Evolutionary conservation across 2,888 invertebrate species (phyloP).

Genomic region (Glyphotaelius pellucidus): DNA sequence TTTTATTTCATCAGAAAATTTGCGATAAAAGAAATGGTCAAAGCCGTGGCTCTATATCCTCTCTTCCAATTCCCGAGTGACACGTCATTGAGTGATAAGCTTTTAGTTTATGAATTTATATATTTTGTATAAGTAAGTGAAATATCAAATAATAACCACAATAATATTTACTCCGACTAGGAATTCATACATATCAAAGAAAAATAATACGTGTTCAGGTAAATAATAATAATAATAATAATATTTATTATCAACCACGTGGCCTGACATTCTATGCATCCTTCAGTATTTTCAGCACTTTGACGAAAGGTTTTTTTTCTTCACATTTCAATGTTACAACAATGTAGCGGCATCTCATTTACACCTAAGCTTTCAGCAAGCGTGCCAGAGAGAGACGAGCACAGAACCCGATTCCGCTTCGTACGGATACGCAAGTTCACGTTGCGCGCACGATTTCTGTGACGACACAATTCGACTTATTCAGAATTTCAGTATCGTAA

Average conservation of each 20-base stretch:
- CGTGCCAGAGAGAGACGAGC: constrained; percentile 13
- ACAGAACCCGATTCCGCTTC: not conserved
- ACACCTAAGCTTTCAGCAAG: not conserved
- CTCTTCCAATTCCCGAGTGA: not conserved
- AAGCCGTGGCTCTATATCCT: not conserved
- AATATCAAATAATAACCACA: not conserved
- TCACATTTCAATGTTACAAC: not conserved
- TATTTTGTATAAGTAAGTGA: too few relatives aligned
- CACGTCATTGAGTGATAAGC: not conserved
- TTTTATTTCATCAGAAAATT: not conserved
- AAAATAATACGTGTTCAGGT: not conserved
- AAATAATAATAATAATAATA: not conserved
- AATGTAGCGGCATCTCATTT: not conserved
- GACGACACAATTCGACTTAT: constrained; percentile 34
- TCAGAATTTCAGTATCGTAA: constrained; percentile 74
- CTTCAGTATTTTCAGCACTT: constrained; percentile 15
- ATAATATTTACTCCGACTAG: not conserved
- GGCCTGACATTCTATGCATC: constrained; percentile 37
- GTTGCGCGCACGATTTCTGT: constrained; percentile 41
- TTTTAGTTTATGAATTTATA: not conserved
- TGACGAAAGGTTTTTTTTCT: constrained; percentile 14
- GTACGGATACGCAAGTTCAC: constrained; percentile 18
- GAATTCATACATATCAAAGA: not conserved
- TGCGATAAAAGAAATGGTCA: not conserved
- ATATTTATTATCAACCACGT: constrained; percentile 31